Percentiles rank a stretch among this genome's conserved stretches.
Evolutionary conservation across 2,888 invertebrate genomes (phyloP).

Genomic region (Rhogogaster chlorosoma): DNA sequence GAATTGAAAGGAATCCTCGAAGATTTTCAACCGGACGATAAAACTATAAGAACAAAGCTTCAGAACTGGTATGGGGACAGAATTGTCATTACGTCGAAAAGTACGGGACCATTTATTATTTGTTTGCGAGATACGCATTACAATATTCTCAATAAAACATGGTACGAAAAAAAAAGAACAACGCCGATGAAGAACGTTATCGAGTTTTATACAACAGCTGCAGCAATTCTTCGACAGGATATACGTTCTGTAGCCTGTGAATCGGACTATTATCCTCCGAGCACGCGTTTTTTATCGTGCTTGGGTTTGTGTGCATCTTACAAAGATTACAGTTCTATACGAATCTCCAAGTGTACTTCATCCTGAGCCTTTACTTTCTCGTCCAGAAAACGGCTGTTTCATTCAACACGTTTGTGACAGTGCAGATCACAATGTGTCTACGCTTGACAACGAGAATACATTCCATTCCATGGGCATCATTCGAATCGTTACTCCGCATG

Average conservation of each 20-base stretch:
- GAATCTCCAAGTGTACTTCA: conserved; percentile 59
- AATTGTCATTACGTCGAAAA: conserved; percentile 46
- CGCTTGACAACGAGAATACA: conserved; percentile 64
- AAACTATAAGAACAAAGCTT: conserved; percentile 40
- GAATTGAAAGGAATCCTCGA: conserved; percentile 49
- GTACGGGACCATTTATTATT: conserved; percentile 37
- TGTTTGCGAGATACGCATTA: conserved; percentile 38
- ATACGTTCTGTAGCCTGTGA: conserved; percentile 38
- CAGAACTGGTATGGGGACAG: conserved; percentile 38
- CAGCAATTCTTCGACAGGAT: conserved; percentile 45
- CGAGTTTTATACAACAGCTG: conserved; percentile 17
- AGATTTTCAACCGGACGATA: conserved; percentile 28
- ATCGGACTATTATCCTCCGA: conserved; percentile 31
- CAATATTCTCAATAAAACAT: conserved; percentile 37
- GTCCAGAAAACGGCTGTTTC: conserved; percentile 61
- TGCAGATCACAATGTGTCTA: conserved; percentile 67
- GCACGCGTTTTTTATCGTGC: conserved; percentile 42
- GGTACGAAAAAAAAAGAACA: conserved; percentile 29
- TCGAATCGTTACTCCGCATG: conserved; percentile 63
- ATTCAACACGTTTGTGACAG: conserved; percentile 62
- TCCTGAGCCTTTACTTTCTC: conserved; percentile 61
- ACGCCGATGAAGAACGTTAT: conserved; percentile 26
- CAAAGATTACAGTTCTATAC: conserved; percentile 61
- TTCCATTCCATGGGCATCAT: conserved; percentile 67
- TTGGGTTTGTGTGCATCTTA: conserved; percentile 59